These are phyloP conservation scores for Acomys russatus DNA, from an alignment of 2,797 vertebrate species.

Conservation along the genomic window DNA sequence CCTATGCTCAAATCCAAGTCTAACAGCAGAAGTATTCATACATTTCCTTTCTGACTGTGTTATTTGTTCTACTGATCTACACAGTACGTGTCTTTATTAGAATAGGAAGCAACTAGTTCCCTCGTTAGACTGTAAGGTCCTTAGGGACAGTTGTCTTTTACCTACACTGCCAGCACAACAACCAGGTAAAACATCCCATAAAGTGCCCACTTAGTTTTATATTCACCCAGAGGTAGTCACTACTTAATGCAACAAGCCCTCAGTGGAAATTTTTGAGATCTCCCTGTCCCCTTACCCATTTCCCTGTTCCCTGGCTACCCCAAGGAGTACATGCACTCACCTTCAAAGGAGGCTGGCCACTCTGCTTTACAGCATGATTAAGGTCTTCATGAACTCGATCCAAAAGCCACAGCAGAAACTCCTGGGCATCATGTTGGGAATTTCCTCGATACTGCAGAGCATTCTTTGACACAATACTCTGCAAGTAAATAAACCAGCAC, in stretches of 20 bases:
- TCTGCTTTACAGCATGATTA: conserved; percentile 92
- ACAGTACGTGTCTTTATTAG: not conserved
- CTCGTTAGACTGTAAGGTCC: not conserved
- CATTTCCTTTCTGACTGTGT: not conserved
- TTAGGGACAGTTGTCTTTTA: not conserved
- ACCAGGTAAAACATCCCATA: not conserved
- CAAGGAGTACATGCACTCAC: conserved; percentile 82
- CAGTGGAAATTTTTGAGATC: not conserved
- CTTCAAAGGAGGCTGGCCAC: conserved; percentile 92
- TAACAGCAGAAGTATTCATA: not conserved
- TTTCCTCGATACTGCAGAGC: conserved; percentile 97
- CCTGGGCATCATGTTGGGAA: conserved; percentile 98
- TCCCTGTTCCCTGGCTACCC: not conserved
- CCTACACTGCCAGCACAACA: not conserved
- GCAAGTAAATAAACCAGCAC: conserved; percentile 58
- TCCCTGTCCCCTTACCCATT: not conserved
- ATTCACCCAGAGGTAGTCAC: not conserved
- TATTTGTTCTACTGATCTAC: not conserved
- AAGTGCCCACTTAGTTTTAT: not conserved
- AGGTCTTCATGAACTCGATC: conserved; percentile 98
- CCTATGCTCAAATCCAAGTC: not conserved
- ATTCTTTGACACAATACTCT: conserved; percentile 97
- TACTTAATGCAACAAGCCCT: not conserved
- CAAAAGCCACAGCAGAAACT: conserved; percentile 99
- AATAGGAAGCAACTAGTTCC: not conserved